These are phyloP conservation scores for Mechanitis mazaeus DNA, from an alignment of 2,888 invertebrate species.

Conservation along the genomic window DNA sequence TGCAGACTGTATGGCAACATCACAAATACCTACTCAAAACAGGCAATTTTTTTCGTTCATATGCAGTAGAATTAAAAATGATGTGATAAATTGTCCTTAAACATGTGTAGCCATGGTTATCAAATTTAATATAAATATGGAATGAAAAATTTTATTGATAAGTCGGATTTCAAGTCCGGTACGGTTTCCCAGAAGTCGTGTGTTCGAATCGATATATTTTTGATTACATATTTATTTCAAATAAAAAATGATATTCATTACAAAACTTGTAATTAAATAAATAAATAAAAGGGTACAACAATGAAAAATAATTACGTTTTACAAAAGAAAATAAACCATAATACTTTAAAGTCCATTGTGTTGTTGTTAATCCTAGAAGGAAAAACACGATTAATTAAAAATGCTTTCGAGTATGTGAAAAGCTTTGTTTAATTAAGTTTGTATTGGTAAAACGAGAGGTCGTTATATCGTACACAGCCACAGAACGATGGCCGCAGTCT, in stretches of 20 bases:
- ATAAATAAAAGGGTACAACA: too few species aligned
- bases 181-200: too few species aligned
- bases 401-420: not conserved
- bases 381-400: too few species aligned
- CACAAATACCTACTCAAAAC: not conserved
- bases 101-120: too few species aligned
- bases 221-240: not conserved
- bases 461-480: slow-evolving; percentile 10
- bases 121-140: too few species aligned
- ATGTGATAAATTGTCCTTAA: too few species aligned
- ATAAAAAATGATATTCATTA: not conserved
- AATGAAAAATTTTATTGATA: too few species aligned
- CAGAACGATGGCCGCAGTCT: slow-evolving; percentile 16
- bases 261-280: not conserved
- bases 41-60: not conserved
- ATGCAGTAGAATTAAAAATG: not conserved
- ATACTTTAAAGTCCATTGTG: too few species aligned
- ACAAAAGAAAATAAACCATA: too few species aligned
- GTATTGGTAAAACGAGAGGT: slow-evolving; percentile 21
- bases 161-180: too few species aligned
- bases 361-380: too few species aligned
- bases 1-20: slow-evolving; percentile 24
- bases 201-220: too few species aligned
- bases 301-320: not conserved
- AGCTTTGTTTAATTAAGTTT: slow-evolving; percentile 21